Base-by-base conservation (phyloP, 2,113 vertebrate species). In the Pholis gunnellus region DNA sequence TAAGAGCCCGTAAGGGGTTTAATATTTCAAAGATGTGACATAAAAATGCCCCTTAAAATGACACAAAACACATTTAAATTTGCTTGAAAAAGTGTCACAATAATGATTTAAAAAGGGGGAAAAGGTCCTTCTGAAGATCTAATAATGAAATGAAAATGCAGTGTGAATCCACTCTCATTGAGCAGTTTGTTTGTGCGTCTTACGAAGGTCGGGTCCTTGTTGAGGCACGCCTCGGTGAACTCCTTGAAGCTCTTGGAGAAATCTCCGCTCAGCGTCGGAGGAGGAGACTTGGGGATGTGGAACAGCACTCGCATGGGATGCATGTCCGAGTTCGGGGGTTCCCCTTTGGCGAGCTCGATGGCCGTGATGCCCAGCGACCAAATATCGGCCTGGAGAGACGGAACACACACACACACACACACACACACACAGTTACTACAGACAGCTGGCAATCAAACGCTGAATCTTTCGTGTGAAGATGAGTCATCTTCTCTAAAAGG, bases 321-420 rank as follows among this genome's bases (percentile, higher is more conserved):
- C 96, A 98, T 97, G 65, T 98, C 97, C 0, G 97, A 97, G 93
- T 98, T 97, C 0, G 97, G 97, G 8, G 97, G 97, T 61, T 98
- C 97, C 0, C 97, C 97, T 63, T 98, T 98, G 90, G 97, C 97
- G 13, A 98, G 94, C 88, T 98, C 97, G 75, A 98, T 98, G 25
- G 97, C 97, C 0, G 97, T 98, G 87, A 98, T 98, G 82, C 97
- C 97, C 92, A 98, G 74, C 0, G 97, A 98, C 97, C 97, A 98
- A 73, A 98, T 98, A 74, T 98, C 97, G 18, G 97, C 97, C 97
- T 98, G 85, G 1, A 27, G 36, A 42, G 56, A 68, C 31, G n/a
- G 11, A 69, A 29, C 36, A 36, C 36, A 36, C 5, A 36, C 38
- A 40, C 38, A 40, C 38, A 40, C 34, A 34, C 34, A 34, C 34